A percentile compares a stretch with the other conserved stretches of the same genome.
phyloP scores from a whole-genome alignment of 2,797 vertebrate species.

The Argya squamiceps region DNA sequence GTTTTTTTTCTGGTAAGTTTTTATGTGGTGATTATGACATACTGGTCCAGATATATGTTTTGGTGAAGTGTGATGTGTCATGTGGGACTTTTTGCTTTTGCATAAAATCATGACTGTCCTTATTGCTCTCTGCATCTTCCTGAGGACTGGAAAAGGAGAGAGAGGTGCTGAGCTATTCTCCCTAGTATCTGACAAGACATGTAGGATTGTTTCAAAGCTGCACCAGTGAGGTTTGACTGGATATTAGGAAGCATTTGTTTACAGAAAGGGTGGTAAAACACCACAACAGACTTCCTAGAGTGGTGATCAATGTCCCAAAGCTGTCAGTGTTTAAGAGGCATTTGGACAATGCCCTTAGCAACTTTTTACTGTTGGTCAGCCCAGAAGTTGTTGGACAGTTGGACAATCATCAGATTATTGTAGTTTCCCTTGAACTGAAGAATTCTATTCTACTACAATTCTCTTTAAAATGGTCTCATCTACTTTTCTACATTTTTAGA shows the following conservation, averaged over 20 bases:
- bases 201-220: background rate
- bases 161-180: background rate
- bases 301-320: accelerated
- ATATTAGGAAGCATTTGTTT: background rate
- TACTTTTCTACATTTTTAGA: background rate
- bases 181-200: background rate
- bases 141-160: background rate
- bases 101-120: background rate
- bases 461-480: background rate
- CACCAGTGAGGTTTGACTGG: background rate
- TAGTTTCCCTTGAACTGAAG: background rate
- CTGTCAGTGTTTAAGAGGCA: background rate
- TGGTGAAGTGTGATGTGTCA: background rate
- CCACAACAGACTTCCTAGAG: background rate
- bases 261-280: background rate
- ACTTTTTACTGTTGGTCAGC: background rate
- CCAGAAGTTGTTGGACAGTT: background rate
- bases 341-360: background rate
- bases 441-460: background rate
- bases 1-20: background rate
- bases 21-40: background rate
- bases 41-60: background rate
- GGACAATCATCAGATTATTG: background rate
- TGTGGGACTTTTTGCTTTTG: background rate
- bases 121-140: background rate